These are phyloP conservation scores for Otolemur garnettii DNA, from an alignment of 2,113 vertebrate genomes.

Conservation along the genomic window DNA sequence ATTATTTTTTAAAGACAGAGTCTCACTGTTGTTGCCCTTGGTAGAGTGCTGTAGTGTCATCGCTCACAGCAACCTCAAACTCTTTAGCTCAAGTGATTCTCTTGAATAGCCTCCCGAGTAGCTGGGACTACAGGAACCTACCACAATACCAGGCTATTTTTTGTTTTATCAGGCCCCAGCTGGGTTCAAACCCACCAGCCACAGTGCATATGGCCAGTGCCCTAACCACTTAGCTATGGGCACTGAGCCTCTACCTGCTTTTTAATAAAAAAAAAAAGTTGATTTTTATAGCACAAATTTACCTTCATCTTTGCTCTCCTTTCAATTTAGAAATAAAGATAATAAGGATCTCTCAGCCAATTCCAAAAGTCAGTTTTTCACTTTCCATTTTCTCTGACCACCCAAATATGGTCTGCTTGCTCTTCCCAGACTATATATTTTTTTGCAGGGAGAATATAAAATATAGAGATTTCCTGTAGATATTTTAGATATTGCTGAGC, in stretches of 20 bases:
- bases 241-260: neutral
- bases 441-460: slow-evolving; percentile 40
- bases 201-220: too few relatives aligned
- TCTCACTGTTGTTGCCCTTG: too few relatives aligned
- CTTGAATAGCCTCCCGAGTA: too few relatives aligned
- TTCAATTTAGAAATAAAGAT: neutral
- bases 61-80: too few relatives aligned
- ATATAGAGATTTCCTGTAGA: neutral
- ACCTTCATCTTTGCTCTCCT: neutral
- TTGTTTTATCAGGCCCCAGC: too few relatives aligned
- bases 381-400: slow-evolving; percentile 27
- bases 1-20: too few relatives aligned
- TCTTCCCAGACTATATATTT: neutral
- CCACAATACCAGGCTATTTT: too few relatives aligned
- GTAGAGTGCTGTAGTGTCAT: too few relatives aligned
- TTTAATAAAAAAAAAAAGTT: neutral
- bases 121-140: too few relatives aligned
- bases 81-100: too few relatives aligned
- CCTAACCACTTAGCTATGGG: too few relatives aligned
- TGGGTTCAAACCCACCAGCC: too few relatives aligned
- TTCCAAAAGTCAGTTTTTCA: neutral
- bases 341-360: neutral
- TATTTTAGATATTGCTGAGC: neutral
- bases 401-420: neutral
- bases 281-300: neutral